Evolutionary conservation across 1,140 invertebrate species (phyloP), one percentile per base, ranked within the genome.

Genomic region (Theocolax elegans): DNA sequence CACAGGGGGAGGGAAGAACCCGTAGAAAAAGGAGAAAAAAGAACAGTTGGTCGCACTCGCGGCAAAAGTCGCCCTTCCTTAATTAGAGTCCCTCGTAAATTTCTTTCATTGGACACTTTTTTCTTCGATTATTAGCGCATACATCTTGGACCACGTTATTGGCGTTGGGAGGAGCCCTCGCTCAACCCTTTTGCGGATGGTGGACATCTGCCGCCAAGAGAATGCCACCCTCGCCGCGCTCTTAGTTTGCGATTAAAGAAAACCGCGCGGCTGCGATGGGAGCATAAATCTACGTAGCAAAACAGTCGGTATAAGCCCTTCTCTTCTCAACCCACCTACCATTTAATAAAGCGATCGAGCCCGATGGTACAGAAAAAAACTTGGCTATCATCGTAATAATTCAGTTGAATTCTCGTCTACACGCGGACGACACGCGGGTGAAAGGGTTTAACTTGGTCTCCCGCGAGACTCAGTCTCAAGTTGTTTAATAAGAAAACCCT

Each of bases 111-210:
- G 80, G 82, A 82, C 79, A 81, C 73, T 84, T 84, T 85, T 85
- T 84, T 83, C 83, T 85, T 85, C 85, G 85, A 86, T 85, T 84
- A 86, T 86, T 86, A 85, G 80, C 74, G 81, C 83, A 84, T 85
- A 83, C 77, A 81, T 85, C 84, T 71, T 71, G 62, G 7, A 13
- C 35, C 13, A 17, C 21, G 38, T 31, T 68, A 68, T 68, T 68
- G 67, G 67, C 54, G 29, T 42, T 44, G 21, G 15, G 13, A 13
- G 46, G 21, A 46, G 44, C 68, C 40, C 59, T 63, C 31, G 40
- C 25, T 54, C 60, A 69, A 69, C 67, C 67, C 67, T 69, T 69
- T 62, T 74, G 73, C 72, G 71, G 78, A 81, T 79, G 66, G 72
- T 64, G 77, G 75, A 81, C 84, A 85, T 84, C 84, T 85, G 84